A percentile compares a stretch with the other conserved stretches of the same genome.
Evolutionary conservation across 2,888 invertebrate genomes (phyloP).

Genomic region (Tyria jacobaeae): DNA sequence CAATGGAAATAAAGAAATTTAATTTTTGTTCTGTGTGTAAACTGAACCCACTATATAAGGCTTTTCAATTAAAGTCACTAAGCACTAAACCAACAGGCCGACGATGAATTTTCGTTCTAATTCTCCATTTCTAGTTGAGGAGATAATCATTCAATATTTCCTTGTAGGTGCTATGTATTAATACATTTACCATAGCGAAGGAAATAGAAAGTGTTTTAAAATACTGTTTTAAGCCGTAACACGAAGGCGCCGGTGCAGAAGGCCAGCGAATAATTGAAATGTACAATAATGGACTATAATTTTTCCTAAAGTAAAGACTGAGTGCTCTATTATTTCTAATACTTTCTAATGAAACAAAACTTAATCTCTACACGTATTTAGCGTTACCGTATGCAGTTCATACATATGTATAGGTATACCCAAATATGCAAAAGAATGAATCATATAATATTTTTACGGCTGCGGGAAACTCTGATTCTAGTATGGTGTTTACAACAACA

Average conservation of each 20-base stretch:
- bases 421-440: not conserved
- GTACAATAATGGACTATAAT: constrained; percentile 34
- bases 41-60: too few species aligned
- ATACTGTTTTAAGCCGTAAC: not conserved
- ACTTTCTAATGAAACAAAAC: constrained; percentile 34
- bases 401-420: not conserved
- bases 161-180: not conserved
- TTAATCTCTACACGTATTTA: not conserved
- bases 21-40: too few species aligned
- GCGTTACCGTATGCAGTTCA: not conserved
- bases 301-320: constrained; percentile 25
- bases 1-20: too few species aligned
- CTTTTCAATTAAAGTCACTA: too few species aligned
- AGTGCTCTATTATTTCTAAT: constrained; percentile 23
- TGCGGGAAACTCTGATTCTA: not conserved
- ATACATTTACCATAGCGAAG: not conserved
- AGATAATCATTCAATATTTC: not conserved
- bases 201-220: constrained; percentile 10
- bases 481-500: too few species aligned
- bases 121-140: not conserved
- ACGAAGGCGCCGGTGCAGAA: not conserved
- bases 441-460: not conserved
- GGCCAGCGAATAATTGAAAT: constrained; percentile 38
- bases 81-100: too few species aligned
- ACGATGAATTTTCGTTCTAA: not conserved